These are phyloP conservation scores for Polietes domitor DNA, from an alignment of 2,888 invertebrate genomes.

Conservation along the genomic window DNA sequence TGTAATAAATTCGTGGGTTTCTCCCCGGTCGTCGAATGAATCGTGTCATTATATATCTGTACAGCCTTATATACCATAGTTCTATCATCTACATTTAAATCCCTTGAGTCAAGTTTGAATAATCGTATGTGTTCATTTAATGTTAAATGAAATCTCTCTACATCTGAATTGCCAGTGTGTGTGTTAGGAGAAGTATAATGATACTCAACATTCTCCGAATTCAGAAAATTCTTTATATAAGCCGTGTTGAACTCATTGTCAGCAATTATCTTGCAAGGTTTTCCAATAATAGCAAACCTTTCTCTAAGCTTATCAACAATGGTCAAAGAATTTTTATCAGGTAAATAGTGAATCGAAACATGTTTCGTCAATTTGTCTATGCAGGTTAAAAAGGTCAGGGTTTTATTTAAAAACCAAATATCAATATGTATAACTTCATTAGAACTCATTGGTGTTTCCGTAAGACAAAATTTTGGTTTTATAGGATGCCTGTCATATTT, in stretches of 20 bases:
- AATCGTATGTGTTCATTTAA: conserved; percentile 39
- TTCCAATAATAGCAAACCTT: conserved; percentile 51
- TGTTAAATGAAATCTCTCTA: conserved; percentile 54
- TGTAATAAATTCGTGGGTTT: no score
- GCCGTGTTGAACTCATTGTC: conserved; percentile 21
- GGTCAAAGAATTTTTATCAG: conserved; percentile 42
- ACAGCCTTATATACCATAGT: no score
- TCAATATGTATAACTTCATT: no score
- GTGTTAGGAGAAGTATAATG: conserved; percentile 51
- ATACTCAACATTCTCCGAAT: conserved; percentile 29
- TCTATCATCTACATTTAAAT: no score
- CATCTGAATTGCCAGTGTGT: conserved; percentile 45
- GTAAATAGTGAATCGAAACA: conserved; percentile 19
- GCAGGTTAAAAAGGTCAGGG: no score
- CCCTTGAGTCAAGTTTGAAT: no score
- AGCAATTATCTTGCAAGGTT: conserved; percentile 26
- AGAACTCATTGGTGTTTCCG: conserved; percentile 56
- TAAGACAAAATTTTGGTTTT: conserved; percentile 51
- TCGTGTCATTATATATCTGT: no score
- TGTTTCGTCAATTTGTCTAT: no score
- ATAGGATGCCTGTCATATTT: no score
- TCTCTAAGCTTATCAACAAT: conserved; percentile 42
- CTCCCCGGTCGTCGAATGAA: no score
- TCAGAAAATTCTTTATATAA: conserved; percentile 40
- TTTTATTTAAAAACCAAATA: no score